Evolutionary conservation across 2,113 vertebrate genomes (phyloP), one percentile per base, ranked within the genome.

Genomic region (Corydoras sp.): DNA sequence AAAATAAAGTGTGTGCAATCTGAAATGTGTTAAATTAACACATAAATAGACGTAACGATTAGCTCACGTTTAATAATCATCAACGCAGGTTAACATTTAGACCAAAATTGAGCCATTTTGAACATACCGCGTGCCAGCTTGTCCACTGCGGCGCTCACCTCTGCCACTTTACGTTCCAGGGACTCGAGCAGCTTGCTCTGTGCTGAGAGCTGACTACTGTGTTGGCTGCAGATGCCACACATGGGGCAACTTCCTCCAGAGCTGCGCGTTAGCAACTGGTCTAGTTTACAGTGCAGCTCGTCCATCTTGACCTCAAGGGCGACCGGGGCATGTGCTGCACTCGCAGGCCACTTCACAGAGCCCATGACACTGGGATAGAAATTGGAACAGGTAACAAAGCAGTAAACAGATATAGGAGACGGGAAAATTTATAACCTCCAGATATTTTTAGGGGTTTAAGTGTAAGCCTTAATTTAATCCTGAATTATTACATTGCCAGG

Each of bases 251-350:
- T 54, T 31, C 53, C 58, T 7, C 14, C 62, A 32, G 72, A 50
- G n/a, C 74, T 59, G 11, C 51, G 32, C 24, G 65, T 62, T 13
- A 84, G 63, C 6, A 82, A 56, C 67, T 73, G 61, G 10, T 82
- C 81, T 59, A 81, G 63, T 68, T 81, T 82, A 31, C 56, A 58
- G 7, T 66, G 64, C 56, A 83, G 29, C 18, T 73, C 49, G 65
- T 84, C 80, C 61, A 85, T 56, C 66, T 80, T 81, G 56, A 68
- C 72, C 71, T 81, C 76, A 62, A 82, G 61, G 14, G 64, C 56
- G 11, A 13, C 68, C 35, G 68, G 64, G 48, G 58, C 62, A 32
- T 10, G 31, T 11, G 58, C 50, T 2, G 53, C 60, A 69, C 64
- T 31, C 49, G 55, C 12, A 9, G 56, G 55, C 50, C 53, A 63